phyloP scores from a whole-genome alignment of 1,140 invertebrate genomes.

The Drosophila baimaii region DNA sequence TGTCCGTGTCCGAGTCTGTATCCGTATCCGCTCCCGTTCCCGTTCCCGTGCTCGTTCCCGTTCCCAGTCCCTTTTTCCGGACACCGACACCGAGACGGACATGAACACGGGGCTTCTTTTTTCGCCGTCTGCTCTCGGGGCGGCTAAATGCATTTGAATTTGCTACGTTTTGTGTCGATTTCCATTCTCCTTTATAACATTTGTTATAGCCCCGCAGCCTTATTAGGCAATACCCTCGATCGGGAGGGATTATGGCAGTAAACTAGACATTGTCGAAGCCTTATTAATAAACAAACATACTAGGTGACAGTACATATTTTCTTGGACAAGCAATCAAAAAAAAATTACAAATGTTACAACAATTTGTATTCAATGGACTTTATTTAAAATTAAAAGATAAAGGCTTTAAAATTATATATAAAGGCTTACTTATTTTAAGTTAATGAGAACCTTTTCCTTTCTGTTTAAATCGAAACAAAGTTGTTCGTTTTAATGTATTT shows the following conservation, averaged over 20 bases:
- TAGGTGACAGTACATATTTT: no score
- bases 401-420: no score
- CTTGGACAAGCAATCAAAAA: no score
- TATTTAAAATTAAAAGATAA: no score
- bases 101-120: slow-evolving; percentile 12
- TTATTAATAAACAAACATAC: no score
- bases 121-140: slow-evolving; percentile 13
- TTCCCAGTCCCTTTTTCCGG: not conserved
- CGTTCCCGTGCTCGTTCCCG: not conserved
- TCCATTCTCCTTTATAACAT: slow-evolving; percentile 29
- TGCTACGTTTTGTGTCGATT: slow-evolving; percentile 70
- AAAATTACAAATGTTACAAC: no score
- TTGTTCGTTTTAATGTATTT: no score
- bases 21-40: slow-evolving; percentile 19
- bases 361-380: no score
- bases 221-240: slow-evolving; percentile 5
- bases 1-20: slow-evolving; percentile 32
- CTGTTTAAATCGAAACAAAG: no score
- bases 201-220: slow-evolving; percentile 6
- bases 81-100: not conserved
- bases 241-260: not conserved
- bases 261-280: not conserved
- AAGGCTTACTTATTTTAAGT: no score
- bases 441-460: no score
- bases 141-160: slow-evolving; percentile 66